These are phyloP conservation scores for Cotesia vestalis DNA, from an alignment of 1,140 invertebrate genomes.

Conservation along the genomic window DNA sequence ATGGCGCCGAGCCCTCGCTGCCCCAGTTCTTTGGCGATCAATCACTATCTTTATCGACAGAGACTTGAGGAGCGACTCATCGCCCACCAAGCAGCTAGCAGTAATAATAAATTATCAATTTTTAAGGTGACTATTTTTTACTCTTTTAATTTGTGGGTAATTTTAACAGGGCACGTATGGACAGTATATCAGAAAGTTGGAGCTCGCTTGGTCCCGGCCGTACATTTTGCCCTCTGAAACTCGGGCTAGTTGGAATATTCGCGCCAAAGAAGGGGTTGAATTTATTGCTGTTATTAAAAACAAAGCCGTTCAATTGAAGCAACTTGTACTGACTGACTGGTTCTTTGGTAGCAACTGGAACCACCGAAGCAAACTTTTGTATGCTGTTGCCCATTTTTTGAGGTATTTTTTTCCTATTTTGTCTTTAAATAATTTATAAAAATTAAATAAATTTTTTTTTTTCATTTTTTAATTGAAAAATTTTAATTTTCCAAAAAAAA, in stretches of 20 bases:
- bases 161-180: slow-evolving; percentile 55
- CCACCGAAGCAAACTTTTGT: slow-evolving; percentile 54
- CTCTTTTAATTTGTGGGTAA: no score
- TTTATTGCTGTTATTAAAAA: slow-evolving; percentile 50
- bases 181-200: slow-evolving; percentile 56
- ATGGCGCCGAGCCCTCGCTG: slow-evolving; percentile 56
- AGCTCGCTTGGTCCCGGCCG: slow-evolving; percentile 59
- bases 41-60: slow-evolving; percentile 59
- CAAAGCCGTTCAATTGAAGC: slow-evolving; percentile 55
- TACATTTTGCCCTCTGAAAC: slow-evolving; percentile 48
- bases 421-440: no score
- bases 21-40: slow-evolving; percentile 61
- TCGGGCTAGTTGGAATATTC: slow-evolving; percentile 47
- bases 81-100: slow-evolving; percentile 51
- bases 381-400: slow-evolving; percentile 56
- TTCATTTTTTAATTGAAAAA: no score
- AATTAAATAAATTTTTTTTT: no score
- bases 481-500: no score
- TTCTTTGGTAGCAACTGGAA: slow-evolving; percentile 58
- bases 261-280: slow-evolving; percentile 52
- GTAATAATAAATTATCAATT: slow-evolving; percentile 38
- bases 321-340: slow-evolving; percentile 60
- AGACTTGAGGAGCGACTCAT: slow-evolving; percentile 54
- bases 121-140: neutral
- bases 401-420: slow-evolving; percentile 42